Evolutionary conservation across 2,113 vertebrate genomes (phyloP).

Genomic region (Zosterops lateralis): DNA sequence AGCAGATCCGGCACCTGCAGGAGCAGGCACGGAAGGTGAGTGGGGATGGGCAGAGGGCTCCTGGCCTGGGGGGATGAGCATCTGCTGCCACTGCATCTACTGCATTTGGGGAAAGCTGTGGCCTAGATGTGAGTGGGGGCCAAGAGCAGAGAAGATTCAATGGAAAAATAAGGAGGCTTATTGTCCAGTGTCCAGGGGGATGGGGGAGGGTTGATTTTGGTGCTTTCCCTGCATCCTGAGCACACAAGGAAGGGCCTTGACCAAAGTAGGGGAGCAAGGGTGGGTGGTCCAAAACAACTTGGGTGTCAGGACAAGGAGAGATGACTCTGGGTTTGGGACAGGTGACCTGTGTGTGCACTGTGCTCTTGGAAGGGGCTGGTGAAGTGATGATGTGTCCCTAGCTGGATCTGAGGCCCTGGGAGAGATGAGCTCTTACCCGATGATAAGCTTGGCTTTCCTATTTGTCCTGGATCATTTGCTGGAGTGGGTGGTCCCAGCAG

Average conservation of each 20-base stretch:
- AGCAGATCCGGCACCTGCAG: slow-evolving; percentile 90
- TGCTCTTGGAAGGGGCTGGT: neutral
- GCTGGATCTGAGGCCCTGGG: neutral
- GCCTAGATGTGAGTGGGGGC: neutral
- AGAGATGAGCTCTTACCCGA: neutral
- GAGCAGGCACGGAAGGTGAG: slow-evolving; percentile 91
- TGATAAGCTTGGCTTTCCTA: accelerated
- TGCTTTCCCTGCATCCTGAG: neutral
- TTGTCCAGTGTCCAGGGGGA: neutral
- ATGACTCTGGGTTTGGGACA: neutral
- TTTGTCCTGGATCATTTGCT: neutral
- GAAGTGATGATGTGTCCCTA: accelerated
- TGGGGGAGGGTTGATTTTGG: neutral
- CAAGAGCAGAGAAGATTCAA: neutral
- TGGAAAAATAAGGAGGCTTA: neutral
- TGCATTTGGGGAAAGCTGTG: neutral
- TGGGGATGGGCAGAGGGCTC: neutral
- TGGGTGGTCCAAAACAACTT: accelerated
- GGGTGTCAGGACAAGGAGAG: neutral
- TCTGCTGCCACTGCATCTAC: neutral
- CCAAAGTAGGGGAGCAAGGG: accelerated
- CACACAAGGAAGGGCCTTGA: neutral
- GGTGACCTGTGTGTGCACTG: neutral
- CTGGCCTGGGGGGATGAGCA: neutral
- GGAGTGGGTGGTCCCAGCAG: neutral